phyloP scores from a whole-genome alignment of 2,888 invertebrate species.

The Ischnura elegans region DNA sequence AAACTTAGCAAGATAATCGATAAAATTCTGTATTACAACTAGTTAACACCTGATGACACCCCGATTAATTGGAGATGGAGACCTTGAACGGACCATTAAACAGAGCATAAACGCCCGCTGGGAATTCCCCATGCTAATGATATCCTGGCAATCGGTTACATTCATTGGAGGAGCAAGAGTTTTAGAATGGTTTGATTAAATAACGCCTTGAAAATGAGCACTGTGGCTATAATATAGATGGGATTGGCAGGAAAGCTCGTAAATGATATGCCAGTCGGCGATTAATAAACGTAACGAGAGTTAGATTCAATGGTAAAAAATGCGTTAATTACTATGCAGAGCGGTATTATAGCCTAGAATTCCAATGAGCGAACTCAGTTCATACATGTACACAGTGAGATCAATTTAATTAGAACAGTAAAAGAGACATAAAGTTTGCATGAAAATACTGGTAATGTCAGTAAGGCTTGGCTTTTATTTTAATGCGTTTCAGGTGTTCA shows the following conservation, averaged over 20 bases:
- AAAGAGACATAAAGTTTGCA: too few species aligned
- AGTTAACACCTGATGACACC: too few species aligned
- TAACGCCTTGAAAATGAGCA: neutral
- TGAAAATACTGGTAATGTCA: too few species aligned
- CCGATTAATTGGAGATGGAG: neutral
- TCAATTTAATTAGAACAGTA: too few species aligned
- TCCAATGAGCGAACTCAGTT: too few species aligned
- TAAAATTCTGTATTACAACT: too few species aligned
- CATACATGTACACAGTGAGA: too few species aligned
- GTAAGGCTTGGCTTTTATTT: too few species aligned
- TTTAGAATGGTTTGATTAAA: neutral
- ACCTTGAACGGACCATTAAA: neutral
- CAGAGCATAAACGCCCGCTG: neutral
- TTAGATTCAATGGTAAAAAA: neutral
- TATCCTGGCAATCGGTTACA: neutral
- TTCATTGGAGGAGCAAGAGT: neutral
- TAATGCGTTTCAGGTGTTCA: too few species aligned
- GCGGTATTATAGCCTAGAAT: neutral
- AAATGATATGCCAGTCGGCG: too few species aligned
- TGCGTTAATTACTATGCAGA: neutral
- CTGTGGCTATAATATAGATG: neutral
- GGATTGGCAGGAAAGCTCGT: neutral
- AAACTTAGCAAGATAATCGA: too few species aligned
- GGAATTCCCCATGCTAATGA: neutral
- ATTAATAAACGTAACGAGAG: too few species aligned